Base-by-base conservation (phyloP, 2,113 vertebrate species). In the Sterrhoptilus dennistouni region DNA sequence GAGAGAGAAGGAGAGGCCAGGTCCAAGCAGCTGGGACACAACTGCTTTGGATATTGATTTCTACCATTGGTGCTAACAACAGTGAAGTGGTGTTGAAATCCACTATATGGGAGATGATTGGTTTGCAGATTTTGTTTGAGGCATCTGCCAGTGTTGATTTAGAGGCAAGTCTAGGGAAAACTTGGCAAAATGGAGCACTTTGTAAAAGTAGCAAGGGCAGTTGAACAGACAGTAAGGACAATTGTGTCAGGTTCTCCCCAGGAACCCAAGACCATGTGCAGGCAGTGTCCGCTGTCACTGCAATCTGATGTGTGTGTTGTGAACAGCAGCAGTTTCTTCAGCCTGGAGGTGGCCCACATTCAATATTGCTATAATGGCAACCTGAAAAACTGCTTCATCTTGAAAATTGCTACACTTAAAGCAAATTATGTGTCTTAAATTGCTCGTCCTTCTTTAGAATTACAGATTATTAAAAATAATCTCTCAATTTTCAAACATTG, bases 21-120 rank as follows among this genome's bases (percentile, higher is more conserved):
- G 29, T 72, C 61, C 42, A 31, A n/a, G 13, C 10, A 4, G 21
- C 14, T 2, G 2, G 12, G 18, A 8, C 33, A 6, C 0, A 0
- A 25, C 0, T 28, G 57, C n/a, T 90, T 74, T 80, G 49, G 14
- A 56, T 69, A 47, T 9, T 25, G 13, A 1, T 20, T 53, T 89
- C 64, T 28, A 59, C 14, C 38, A 23, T 38, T 14, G 3, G 13
- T 6, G 6, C 50, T 74, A 24, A 24, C 0, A 56, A 19, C 8
- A 69, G 31, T 9, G 33, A 74, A 50, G 45, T 13, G 24, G 45
- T 23, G 22, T 36, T 66, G 53, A 70, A 87, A 76, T 45, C 36
- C 13, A 5, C 56, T 38, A 0, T 9, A 4, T 13, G 63, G 54
- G 74, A 80, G 72, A 27, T 27, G 38, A 33, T n/a, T 38, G 69